Evolutionary conservation across 2,888 invertebrate species (phyloP).

Genomic region (Allophyes oxyacanthae): DNA sequence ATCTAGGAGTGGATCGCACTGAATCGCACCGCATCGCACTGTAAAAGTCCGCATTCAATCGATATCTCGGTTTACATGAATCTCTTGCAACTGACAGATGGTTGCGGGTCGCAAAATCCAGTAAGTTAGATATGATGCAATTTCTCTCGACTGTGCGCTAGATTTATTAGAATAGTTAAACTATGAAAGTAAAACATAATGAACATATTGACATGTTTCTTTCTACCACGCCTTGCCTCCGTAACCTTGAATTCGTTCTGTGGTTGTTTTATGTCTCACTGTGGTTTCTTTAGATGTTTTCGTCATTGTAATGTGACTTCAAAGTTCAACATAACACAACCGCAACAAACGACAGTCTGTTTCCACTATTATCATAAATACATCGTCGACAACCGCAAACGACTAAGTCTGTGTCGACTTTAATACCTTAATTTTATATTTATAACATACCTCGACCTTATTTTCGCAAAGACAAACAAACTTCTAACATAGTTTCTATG

Average conservation of each 20-base stretch:
- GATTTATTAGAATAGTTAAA: too few species aligned
- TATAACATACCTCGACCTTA: conserved; percentile 22
- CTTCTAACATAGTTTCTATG: conserved; percentile 2
- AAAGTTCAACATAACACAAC: conserved; percentile 43
- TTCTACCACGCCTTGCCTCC: conserved; percentile 41
- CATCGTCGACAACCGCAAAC: conserved; percentile 40
- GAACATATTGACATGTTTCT: not conserved
- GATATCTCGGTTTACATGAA: too few species aligned
- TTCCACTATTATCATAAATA: conserved; percentile 50
- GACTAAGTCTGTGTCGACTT: conserved; percentile 19
- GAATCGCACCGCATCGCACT: too few species aligned
- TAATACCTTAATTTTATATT: conserved; percentile 34
- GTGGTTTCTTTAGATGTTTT: conserved; percentile 36
- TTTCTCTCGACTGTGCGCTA: too few species aligned
- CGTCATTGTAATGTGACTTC: conserved; percentile 41
- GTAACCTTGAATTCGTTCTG: conserved; percentile 33
- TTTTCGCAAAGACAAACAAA: conserved; percentile 8
- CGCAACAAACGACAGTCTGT: conserved; percentile 40
- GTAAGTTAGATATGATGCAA: too few species aligned
- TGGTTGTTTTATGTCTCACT: conserved; percentile 31
- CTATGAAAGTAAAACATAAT: not conserved
- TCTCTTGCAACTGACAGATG: too few species aligned
- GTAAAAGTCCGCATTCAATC: too few species aligned
- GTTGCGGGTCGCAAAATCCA: too few species aligned
- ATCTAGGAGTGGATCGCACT: too few species aligned